Evolutionary conservation across 2,797 vertebrate species (phyloP).

Genomic region (Mergus octosetaceus): DNA sequence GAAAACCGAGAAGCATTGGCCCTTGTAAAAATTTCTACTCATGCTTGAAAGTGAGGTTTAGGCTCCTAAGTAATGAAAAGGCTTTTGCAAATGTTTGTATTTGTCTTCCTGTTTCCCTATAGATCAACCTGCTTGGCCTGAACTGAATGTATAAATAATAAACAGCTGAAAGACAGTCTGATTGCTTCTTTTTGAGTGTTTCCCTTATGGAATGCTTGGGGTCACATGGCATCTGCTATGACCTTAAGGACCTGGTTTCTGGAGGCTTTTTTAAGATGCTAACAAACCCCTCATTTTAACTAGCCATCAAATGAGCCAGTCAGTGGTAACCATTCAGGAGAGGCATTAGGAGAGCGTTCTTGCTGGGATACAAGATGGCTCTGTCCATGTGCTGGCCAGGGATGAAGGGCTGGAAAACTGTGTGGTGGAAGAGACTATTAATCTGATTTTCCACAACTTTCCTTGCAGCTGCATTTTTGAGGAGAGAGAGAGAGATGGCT

Average conservation of each 20-base stretch:
- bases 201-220: not conserved
- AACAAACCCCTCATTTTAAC: slow-evolving; percentile 54
- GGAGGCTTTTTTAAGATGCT: slow-evolving; percentile 17
- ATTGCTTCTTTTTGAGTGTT: slow-evolving; percentile 19
- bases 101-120: slow-evolving; percentile 17
- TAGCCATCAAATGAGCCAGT: slow-evolving; percentile 32
- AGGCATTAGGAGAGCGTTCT: slow-evolving; percentile 44
- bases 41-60: not conserved
- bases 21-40: not conserved
- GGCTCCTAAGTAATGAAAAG: not conserved
- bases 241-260: slow-evolving; percentile 30
- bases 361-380: slow-evolving; percentile 52
- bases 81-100: slow-evolving; percentile 4
- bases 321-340: slow-evolving; percentile 29
- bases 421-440: slow-evolving; percentile 59
- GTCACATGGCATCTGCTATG: slow-evolving; percentile 19
- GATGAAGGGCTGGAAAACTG: slow-evolving; percentile 61
- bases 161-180: slow-evolving; percentile 35
- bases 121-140: slow-evolving; percentile 47
- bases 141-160: slow-evolving; percentile 23
- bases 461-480: slow-evolving; percentile 68
- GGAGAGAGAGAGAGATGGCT: slow-evolving; percentile 35
- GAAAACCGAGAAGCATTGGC: not conserved
- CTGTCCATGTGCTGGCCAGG: slow-evolving; percentile 55
- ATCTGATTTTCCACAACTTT: slow-evolving; percentile 64